Conservation (phyloP, 2,888 invertebrate species). For the Teleogryllus oceanicus region DNA sequence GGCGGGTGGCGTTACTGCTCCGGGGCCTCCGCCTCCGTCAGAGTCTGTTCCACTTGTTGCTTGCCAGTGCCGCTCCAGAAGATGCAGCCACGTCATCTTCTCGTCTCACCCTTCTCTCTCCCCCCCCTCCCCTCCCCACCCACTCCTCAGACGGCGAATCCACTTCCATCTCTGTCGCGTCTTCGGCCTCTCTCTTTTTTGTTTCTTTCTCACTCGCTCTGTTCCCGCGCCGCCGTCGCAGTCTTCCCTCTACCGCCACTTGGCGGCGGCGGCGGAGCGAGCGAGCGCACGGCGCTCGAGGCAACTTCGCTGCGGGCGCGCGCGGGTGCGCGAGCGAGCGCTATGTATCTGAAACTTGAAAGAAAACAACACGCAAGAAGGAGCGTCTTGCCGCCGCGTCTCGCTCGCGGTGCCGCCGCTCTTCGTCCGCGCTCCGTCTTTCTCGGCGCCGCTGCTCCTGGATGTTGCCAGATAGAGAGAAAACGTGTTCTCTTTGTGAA, state of each 20-base stretch:
- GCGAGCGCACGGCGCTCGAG: too few species aligned
- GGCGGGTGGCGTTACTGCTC: too few species aligned
- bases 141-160: constrained; percentile 18
- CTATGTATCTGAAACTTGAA: background rate
- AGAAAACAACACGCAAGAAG: background rate
- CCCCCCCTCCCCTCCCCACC: constrained; percentile 31
- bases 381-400: background rate
- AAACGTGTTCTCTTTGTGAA: too few species aligned
- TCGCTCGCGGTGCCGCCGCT: too few species aligned
- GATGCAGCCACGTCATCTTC: constrained; percentile 24
- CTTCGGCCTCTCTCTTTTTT: constrained; percentile 18
- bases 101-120: constrained; percentile 24
- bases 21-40: too few species aligned
- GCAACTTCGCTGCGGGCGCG: constrained; percentile 30
- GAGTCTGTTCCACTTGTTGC: background rate
- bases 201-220: background rate
- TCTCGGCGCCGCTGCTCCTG: too few species aligned
- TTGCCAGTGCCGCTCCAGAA: background rate
- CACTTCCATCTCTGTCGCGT: constrained; percentile 32
- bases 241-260: too few species aligned
- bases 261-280: too few species aligned
- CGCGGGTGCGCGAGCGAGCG: constrained; percentile 2
- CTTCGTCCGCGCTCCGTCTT: too few species aligned
- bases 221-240: too few species aligned
- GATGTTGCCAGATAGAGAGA: too few species aligned